Base-by-base conservation (phyloP, 2,113 vertebrate genomes). In the Oncorhynchus kisutch region DNA sequence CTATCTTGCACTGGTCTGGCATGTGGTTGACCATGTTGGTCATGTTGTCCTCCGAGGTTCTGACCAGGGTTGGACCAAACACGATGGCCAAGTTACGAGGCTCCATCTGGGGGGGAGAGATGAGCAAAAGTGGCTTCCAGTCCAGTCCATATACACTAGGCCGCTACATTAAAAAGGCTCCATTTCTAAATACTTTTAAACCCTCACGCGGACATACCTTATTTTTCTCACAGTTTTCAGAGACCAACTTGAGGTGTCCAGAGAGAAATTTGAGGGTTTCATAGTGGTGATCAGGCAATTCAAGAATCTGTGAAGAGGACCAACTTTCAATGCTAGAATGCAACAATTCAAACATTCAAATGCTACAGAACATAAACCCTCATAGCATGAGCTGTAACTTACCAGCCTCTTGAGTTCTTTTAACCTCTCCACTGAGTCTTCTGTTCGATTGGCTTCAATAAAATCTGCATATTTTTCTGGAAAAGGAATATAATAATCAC, bases 1-100 rank as follows among this genome's bases (percentile, higher is more conserved):
- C 96, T 59, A 99, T 99, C 93, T 97, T 99, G 91, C 98, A 99
- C 87, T 99, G 98, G 88, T 99, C 97, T 0, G 97, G 98, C 98
- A 99, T 99, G 84, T 99, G 98, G 2, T 97, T 99, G 76, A 99
- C 98, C 98, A 99, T 99, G 92, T 99, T 96, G 31, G 97, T 96
- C 98, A 99, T 99, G 89, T 99, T 99, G 91, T 99, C 97, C 85
- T 99, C 98, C 0, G 98, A 99, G 29, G 96, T 97, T 75, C 97
- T 92, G 83, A 99, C 97, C 25, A 99, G 95, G 2, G 98, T 99
- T 18, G 98, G 97, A 13, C 98, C 98, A 79, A 99, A 99, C 48
- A 99, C 97, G 25, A 99, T 99, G 0, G 97, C 98, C 90, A 99
- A 89, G 88, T 99, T 99, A 82, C 97, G 95, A 67, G 98, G 98